phyloP scores from a whole-genome alignment of 2,797 vertebrate genomes.

The Trachops cirrhosus region DNA sequence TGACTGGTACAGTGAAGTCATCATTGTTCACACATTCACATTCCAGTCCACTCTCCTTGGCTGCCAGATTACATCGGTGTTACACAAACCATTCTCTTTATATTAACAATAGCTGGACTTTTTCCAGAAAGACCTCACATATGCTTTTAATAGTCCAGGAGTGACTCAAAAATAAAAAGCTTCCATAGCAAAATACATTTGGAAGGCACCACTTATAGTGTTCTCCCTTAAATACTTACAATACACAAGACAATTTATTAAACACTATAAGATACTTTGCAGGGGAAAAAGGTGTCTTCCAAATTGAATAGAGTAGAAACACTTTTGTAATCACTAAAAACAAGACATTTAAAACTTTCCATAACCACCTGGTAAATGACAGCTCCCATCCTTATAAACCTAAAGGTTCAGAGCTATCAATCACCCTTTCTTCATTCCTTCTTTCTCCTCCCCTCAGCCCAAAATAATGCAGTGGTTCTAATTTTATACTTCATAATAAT shows the following conservation, averaged over 20 bases:
- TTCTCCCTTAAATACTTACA: background rate
- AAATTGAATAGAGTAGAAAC: background rate
- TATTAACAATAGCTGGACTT: background rate
- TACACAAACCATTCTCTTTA: background rate
- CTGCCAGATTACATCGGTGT: background rate
- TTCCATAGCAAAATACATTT: background rate
- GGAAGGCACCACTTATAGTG: background rate
- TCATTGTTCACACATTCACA: background rate
- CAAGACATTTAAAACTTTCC: background rate
- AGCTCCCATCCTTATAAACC: background rate
- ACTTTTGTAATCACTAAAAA: conserved; percentile 30
- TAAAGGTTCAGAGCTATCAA: background rate
- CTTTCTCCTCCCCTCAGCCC: background rate
- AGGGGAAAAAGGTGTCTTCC: background rate
- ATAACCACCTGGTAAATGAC: background rate
- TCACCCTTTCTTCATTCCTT: background rate
- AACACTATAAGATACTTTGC: background rate
- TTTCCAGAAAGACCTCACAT: background rate
- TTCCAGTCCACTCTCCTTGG: background rate
- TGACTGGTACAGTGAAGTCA: background rate
- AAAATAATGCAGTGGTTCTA: background rate
- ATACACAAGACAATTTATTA: background rate
- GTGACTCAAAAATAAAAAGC: background rate
- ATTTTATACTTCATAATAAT: background rate
- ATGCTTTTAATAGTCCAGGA: background rate